Base-by-base conservation (phyloP, 2,888 invertebrate species). In the Geotrupes spiniger region DNA sequence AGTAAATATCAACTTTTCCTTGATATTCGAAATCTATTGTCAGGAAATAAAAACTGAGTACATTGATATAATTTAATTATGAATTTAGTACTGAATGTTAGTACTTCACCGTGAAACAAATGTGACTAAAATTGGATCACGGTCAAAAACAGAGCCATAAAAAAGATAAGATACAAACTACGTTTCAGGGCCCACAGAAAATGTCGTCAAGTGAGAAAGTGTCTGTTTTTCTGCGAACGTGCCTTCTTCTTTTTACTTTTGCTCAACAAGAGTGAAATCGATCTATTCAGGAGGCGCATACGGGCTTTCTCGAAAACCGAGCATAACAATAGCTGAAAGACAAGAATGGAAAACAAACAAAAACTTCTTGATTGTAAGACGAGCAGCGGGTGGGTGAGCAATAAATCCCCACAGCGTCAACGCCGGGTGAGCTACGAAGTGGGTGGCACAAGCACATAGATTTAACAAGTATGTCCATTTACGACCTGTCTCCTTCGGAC, bases 381-480 rank as follows among this genome's bases (percentile, higher is more conserved):
- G 52, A 62, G 57, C 68, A 62, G 65, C 66, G 60, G 66, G 70
- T 65, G 68, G 69, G 63, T 60, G 40, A 53, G 59, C 42, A 56
- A 65, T 70, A 70, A 70, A 70, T 70, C 66, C 63, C 29, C 49
- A 51, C 50, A 60, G 49, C 63, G 62, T 63, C 65, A 63, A 63
- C 67, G 66, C 63, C 64, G 63, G 58, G 59, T 54, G 57, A 61
- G 54, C 56, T 54, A 53, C 60, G 40, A 59, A 51, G 62, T 62
- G 61, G 63, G 61, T 63, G 63, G 61, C 56, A 45, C 47, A 46
- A 9, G 36, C 44, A 49, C 58, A 54, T 52, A 58, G 57, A 60
- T 62, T 62, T 60, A 59, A 60, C 61, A 62, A 62, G 61, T 62
- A 33, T 52, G 60, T 59, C 58, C 59, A 54, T 61, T 60, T 61